Evolutionary conservation across 2,888 invertebrate genomes (phyloP), one percentile per base, ranked within the genome.

Genomic region (Herminia tarsipennalis): DNA sequence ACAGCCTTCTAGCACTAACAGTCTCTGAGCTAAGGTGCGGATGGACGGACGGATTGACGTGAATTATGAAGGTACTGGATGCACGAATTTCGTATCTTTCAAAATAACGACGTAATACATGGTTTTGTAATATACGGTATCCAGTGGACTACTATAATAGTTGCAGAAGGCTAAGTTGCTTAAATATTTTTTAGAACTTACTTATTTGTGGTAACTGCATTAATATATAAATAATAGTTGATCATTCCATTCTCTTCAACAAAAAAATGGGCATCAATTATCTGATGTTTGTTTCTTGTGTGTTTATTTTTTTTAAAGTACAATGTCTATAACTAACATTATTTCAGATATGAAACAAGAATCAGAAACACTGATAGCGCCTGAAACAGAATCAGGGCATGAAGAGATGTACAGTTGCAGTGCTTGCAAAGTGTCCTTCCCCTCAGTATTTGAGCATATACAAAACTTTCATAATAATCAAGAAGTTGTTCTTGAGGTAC

Each of bases 381-480:
- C 65, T 13, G 75, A 80, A 9, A 52, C 54, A 27, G 76, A 76
- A 5, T 17, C 52, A 8, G 77, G 77, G 5, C 70, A 77, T 1
- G 66, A 35, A 33, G 92, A 91, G 46, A 67, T 93, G 16, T 95
- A 94, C 76, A 93, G 92, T 55, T 95, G 95, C 65, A 94, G 93
- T 49, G 93, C 93, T 43, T 95, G 95, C 66, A 92, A 93, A 1
- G 92, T 94, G 38, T 93, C 93, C 40, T 95, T 95, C 67, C 86
- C 90, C 18, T 94, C 94, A 0, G 93, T 95, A 2, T 79, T 94
- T 47, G 94, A 94, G 1, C 95, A 95, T 68, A 93, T 95, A 61
- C 92, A 93, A 49, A 91, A 92, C 53, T 94, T 92, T 66, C 95
- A 95, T 66, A 93, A 92, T 70, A 93, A 94, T 35, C 94, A 95